Evolutionary conservation across 2,888 invertebrate species (phyloP).

Genomic region (Eledone cirrhosa): DNA sequence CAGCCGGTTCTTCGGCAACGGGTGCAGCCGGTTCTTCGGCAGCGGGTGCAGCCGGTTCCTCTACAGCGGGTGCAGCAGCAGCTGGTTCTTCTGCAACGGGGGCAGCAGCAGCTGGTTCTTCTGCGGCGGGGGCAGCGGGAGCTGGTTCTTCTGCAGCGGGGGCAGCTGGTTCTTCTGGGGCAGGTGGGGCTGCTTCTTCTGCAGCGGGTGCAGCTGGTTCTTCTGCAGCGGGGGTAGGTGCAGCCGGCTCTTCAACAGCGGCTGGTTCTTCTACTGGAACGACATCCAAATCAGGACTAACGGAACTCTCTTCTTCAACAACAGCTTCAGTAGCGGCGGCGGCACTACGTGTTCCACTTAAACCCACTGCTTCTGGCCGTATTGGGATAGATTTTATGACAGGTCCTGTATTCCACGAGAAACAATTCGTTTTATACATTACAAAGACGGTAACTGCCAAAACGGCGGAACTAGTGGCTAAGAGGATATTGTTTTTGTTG

Average conservation of each 20-base stretch:
- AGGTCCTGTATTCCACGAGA: neutral
- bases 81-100: neutral
- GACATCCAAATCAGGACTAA: neutral
- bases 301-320: neutral
- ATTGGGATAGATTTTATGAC: neutral
- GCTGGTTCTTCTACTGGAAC: neutral
- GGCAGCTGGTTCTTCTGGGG: neutral
- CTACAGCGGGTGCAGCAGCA: neutral
- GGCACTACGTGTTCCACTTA: neutral
- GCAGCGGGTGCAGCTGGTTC: neutral
- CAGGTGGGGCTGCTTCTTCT: neutral
- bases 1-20: neutral
- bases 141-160: neutral
- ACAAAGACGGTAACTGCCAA: neutral
- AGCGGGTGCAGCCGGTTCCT: neutral
- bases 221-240: neutral
- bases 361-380: too few species aligned
- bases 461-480: neutral
- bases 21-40: neutral
- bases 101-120: neutral
- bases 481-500: slow-evolving; percentile 25
- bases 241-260: neutral
- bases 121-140: neutral
- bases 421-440: slow-evolving; percentile 5
- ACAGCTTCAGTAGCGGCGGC: neutral